Evolutionary conservation across 2,888 invertebrate genomes (phyloP), one percentile per base, ranked within the genome.

Genomic region (Agrochola circellaris): DNA sequence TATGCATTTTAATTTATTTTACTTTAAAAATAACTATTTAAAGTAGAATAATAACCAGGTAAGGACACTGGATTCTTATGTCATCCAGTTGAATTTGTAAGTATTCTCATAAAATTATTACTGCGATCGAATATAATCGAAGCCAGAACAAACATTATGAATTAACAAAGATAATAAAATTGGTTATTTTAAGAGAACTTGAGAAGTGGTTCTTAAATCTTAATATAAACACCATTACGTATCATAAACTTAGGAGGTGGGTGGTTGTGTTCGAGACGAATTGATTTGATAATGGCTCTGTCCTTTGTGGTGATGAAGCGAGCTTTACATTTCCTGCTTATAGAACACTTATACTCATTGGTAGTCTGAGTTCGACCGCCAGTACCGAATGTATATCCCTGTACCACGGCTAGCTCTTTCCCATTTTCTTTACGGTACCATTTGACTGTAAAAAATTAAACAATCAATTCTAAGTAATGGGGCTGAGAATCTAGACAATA

Each of bases 381-480:
- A 7, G 73, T 75, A 78, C 92, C 92, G 82, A 89, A 94, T 0
- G 92, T 89, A 77, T 82, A 93, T 0, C 91, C 90, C 1, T 91
- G 71, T 1, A 92, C 65, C 1, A 94, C 56, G 0, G 90, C 90
- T 42, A 92, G 51, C 34, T 78, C 77, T 30, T 90, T 92, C 3
- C 92, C 91, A 23, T 69, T 75, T 9, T 23, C 51, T 30, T 89
- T 92, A 20, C 72, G 73, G 34, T 67, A 67, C 66, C 48, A 67
- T 2, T 23, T 30, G 5, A 48, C 48, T 48, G 66, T 15, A 48
- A 26, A 72, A 38, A 70, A 48, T n/a, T 13, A 38, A 77, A 62
- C 7, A n/a, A 62, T 30, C 7, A 9, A 30, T 9, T 17, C 7
- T 26, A 5, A 38, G 20, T 23, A 8, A 8, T 3, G 9, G n/a